A percentile compares a stretch with the other conserved stretches of the same genome.
These are phyloP conservation scores for Hoplodrina blanda DNA, from an alignment of 2,888 invertebrate genomes.

Conservation along the genomic window DNA sequence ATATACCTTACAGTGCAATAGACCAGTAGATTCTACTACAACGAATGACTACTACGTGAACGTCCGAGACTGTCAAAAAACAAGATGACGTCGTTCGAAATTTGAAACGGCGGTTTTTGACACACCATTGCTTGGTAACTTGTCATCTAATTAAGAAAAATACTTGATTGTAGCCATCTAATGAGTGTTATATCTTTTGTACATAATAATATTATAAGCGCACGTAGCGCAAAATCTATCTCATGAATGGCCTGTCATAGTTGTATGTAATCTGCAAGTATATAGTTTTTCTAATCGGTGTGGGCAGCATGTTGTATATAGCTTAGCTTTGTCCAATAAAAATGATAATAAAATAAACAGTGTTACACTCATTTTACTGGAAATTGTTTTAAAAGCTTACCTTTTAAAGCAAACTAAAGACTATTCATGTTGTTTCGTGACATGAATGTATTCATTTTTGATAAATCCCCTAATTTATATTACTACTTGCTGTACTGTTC, in stretches of 20 bases:
- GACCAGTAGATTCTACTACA: constrained; percentile 31
- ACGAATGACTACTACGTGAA: constrained; percentile 3
- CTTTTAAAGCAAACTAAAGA: background rate
- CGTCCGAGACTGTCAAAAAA: background rate
- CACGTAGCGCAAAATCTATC: constrained; percentile 28
- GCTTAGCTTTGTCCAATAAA: constrained; percentile 64
- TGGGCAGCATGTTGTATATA: constrained; percentile 65
- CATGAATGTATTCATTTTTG: no score
- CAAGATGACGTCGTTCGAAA: constrained; percentile 7
- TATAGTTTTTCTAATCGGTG: constrained; percentile 41
- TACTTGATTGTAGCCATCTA: constrained; percentile 31
- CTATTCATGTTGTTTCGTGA: no score
- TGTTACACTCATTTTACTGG: constrained; percentile 1
- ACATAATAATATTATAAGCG: constrained; percentile 35
- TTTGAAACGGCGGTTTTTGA: constrained; percentile 14
- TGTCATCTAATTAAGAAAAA: constrained; percentile 17
- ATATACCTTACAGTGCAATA: constrained; percentile 56
- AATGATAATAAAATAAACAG: constrained; percentile 34
- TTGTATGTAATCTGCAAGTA: constrained; percentile 43
- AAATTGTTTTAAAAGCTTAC: background rate
- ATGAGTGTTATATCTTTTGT: constrained; percentile 38
- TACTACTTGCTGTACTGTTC: no score
- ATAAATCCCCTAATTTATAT: no score
- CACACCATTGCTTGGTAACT: constrained; percentile 4
- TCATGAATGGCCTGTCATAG: constrained; percentile 48